Base-by-base conservation (phyloP, 2,888 invertebrate genomes). In the Stratiomys singularior region DNA sequence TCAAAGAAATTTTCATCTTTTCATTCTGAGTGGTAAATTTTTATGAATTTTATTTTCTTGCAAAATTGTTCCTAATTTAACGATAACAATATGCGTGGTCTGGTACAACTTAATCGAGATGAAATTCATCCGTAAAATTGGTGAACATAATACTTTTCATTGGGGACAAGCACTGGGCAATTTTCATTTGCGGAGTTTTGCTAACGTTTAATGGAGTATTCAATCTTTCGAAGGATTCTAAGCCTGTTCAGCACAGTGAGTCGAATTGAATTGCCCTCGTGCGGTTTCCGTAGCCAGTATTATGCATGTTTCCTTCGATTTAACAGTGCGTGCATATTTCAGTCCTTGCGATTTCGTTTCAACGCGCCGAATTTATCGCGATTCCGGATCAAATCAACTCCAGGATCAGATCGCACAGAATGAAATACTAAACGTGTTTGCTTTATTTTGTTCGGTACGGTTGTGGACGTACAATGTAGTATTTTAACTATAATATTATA, bases 281-380 rank as follows among this genome's bases (percentile, higher is more conserved):
- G 3, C 9, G 5, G 3, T 37, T 37, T 37, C 9, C 37, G 5
- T 37, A 37, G 37, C 37, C 3, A 37, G 37, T 37, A 37, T 37
- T 37, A 37, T 9, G 37, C 37, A 37, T n/a, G n/a, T 37, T 37
- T 37, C 37, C 37, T 3, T 37, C 9, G 9, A 37, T n/a, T n/a
- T n/a, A n/a, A n/a, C n/a, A 37, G 9, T 37, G 9, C 9, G 64
- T 64, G 64, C 64, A 64, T 64, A 64, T 64, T 18, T 28, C 28
- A 27, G 64, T 64, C 64, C 5, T 64, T 11, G 64, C 60, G 21
- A 60, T 60, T 25, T 21, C 13, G 18, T 60, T 21, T 21, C 2
- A 60, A 25, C 18, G 15, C 15, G 52, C 15, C 4, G 15, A 52
- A 52, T 60, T 60, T 60, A 60, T 60, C 60, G 23, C 60, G 60